Evolutionary conservation across 2,888 invertebrate genomes (phyloP), one percentile per base, ranked within the genome.

Genomic region (Formica aserva): DNA sequence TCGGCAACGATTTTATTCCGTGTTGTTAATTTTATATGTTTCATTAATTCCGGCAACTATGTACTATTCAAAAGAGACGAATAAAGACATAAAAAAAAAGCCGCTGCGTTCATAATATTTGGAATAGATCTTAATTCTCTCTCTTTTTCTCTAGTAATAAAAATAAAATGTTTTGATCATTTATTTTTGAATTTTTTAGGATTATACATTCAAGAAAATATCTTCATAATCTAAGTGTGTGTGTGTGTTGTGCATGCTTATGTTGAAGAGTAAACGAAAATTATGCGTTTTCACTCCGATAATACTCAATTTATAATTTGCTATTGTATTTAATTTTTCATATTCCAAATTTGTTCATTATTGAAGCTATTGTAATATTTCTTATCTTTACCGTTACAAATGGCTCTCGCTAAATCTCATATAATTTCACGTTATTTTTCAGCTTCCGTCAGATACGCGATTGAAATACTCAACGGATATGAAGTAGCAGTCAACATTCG

Each of bases 1-100:
- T 32, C 9, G 18, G 11, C 26, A 13, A n/a, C n/a, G n/a, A n/a
- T n/a, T n/a, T n/a, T n/a, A n/a, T n/a, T 1, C 15, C n/a, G 9
- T 22, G 41, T 60, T 60, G 29, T 78, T 78, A 78, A 60, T 52
- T 66, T 66, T 26, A 52, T 38, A 77, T 76, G 35, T 65, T 65
- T 52, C 4, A 76, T 55, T 3, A 13, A 18, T 63, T 15, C 15
- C 22, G 0, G 22, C 22, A 35, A 65, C 15, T 35, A 1, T 6
- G 15, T 32, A 74, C 13, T 22, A 32, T 8, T 9, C 3, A 32
- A 52, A 55, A 72, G 18, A 48, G 4, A 52, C 4, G 0, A 29
- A 18, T 60, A 29, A 41, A 15, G 0, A n/a, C 2, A 63, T 35
- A 0, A 6, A 32, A 9, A 1, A 57, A 60, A 6, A 69, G 5